Percentiles rank a stretch among this genome's conserved stretches.
Conservation (phyloP, 1,140 invertebrate species). For the Heterodera carotae region DNA sequence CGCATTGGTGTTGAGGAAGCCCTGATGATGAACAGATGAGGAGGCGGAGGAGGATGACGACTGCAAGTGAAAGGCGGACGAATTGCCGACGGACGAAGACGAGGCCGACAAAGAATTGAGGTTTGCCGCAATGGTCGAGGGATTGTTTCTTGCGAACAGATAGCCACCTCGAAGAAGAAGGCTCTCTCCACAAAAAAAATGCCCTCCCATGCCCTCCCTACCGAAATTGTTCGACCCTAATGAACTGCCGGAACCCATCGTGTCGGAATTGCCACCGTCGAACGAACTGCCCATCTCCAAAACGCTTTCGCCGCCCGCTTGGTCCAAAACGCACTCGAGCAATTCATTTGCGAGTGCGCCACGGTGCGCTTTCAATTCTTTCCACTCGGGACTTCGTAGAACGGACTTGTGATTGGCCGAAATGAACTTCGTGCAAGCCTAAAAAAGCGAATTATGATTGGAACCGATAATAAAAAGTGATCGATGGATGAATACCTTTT, state of each 20-base stretch:
- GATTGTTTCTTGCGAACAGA: not conserved
- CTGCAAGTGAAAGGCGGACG: not conserved
- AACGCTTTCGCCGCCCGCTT: slow-evolving; percentile 12
- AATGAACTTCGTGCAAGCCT: slow-evolving; percentile 41
- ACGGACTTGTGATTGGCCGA: slow-evolving; percentile 35
- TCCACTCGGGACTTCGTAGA: slow-evolving; percentile 41
- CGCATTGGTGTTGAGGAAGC: not conserved
- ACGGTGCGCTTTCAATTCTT: slow-evolving; percentile 31
- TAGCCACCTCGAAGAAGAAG: not conserved
- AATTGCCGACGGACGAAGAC: not conserved
- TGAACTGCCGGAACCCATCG: not conserved
- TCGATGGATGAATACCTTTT: slow-evolving; percentile 28
- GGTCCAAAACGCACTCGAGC: slow-evolving; percentile 41
- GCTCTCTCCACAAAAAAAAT: slow-evolving; percentile 9
- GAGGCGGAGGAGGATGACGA: not conserved
- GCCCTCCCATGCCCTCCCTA: not conserved
- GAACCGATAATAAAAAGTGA: too few relatives aligned
- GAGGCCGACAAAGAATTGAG: not conserved
- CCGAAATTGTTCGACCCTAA: slow-evolving; percentile 11
- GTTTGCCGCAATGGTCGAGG: not conserved
- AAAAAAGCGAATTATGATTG: too few relatives aligned
- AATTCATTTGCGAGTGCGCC: slow-evolving; percentile 39
- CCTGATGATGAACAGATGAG: not conserved
- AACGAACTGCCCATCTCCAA: slow-evolving; percentile 11
- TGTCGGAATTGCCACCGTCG: slow-evolving; percentile 7